These are phyloP conservation scores for Idaea straminata DNA, from an alignment of 2,888 invertebrate species.

Conservation along the genomic window DNA sequence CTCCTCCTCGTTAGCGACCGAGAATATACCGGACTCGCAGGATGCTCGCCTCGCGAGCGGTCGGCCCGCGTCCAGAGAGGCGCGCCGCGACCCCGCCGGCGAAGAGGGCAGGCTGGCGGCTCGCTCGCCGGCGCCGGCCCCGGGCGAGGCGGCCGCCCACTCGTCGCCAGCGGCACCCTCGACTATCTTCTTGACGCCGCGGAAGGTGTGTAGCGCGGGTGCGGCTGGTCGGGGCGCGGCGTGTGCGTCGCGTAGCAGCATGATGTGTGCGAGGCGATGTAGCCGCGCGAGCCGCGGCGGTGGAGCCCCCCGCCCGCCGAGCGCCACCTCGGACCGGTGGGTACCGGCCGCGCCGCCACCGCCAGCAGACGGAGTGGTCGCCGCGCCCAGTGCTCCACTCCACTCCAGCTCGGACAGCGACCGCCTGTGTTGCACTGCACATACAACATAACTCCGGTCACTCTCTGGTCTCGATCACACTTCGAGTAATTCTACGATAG, in stretches of 20 bases:
- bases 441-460: not conserved
- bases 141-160: constrained; percentile 88
- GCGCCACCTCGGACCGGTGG: constrained; percentile 39
- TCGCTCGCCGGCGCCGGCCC: constrained; percentile 45
- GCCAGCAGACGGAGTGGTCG: constrained; percentile 41
- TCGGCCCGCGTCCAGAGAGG: constrained; percentile 40
- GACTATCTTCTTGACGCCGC: constrained; percentile 90
- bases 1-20: constrained; percentile 90
- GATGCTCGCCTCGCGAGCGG: constrained; percentile 83
- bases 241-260: constrained; percentile 91
- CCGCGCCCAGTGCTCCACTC: constrained; percentile 69
- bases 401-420: constrained; percentile 86
- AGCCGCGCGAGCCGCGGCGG: constrained; percentile 71
- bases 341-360: constrained; percentile 39
- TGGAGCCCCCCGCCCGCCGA: constrained; percentile 47
- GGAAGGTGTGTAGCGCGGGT: constrained; percentile 87
- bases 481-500: not conserved
- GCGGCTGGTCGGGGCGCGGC: constrained; percentile 83
- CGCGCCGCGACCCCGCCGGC: constrained; percentile 53
- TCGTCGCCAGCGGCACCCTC: constrained; percentile 83
- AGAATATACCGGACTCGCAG: constrained; percentile 94
- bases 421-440: constrained; percentile 83
- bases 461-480: too few relatives aligned
- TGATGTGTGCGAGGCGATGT: constrained; percentile 89
- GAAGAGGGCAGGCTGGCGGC: constrained; percentile 64